Evolutionary conservation across 2,113 vertebrate species (phyloP), one percentile per base, ranked within the genome.

Genomic region (Leptodactylus fuscus): DNA sequence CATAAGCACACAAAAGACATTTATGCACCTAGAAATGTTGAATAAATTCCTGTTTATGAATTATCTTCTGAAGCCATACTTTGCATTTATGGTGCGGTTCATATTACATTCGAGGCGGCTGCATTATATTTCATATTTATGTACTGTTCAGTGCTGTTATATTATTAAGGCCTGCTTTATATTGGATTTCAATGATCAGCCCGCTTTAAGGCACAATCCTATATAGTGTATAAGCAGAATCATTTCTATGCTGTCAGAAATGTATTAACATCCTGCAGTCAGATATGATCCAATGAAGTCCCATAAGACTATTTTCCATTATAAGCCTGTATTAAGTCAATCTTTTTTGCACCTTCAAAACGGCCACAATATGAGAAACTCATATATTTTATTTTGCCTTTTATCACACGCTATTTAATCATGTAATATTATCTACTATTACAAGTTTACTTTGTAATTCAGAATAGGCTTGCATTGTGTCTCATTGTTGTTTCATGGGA

Each of bases 381-480:
- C 49, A 83, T 83, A 83, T 83, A 58, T 81, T 80, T 36, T 85
- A 55, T 41, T 51, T 51, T 55, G 41, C 75, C 53, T 69, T 85
- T 70, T 71, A 85, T 77, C 73, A 44, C 48, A 55, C 41, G n/a
- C 75, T 53, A 80, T 79, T 85, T 85, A 79, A 70, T 85, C 75
- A 71, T 41, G 75, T 79, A 71, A 79, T 80, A 85, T 85, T 55
- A 80, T 85, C 62, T 78, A 77, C 27, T 67, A 51, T 78, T 79
- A 80, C 75, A 55, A 85, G 75, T 85, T 85, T 85, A 80, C 83
- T 79, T 80, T 80, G 83, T 70, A 85, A 79, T 85, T 78, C 60
- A 60, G 51, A 83, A 55, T 75, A 75, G 70, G 32, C 82, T 60
- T 62, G 70, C 70, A 32, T 75, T 79, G 60, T 85, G 75, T 85